Evolutionary conservation across 2,888 invertebrate genomes (phyloP), one percentile per base, ranked within the genome.

Genomic region (Nymphalis c-album): DNA sequence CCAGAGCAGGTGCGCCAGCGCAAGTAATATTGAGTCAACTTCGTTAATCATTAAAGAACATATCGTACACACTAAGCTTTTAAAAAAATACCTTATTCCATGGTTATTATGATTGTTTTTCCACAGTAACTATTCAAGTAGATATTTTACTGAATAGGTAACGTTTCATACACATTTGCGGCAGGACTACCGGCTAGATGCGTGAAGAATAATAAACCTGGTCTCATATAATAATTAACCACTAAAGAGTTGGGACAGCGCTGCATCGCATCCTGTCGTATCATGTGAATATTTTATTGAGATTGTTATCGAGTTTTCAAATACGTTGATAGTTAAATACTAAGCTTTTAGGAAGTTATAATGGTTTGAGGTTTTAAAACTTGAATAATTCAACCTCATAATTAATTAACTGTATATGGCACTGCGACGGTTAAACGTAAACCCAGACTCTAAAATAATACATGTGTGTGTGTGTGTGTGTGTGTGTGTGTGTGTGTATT

Each of bases 131-230:
- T 22, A 26, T 16, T 48, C 20, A n/a, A 4, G 10, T 22, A 40
- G 22, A 22, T 61, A 20, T 53, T 20, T 60, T 53, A 20, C 35
- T 60, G 22, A 16, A 46, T 47, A 20, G 31, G 47, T 18, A 20
- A 40, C 46, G 35, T 26, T 75, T 75, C 76, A 77, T 80, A 81
- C 78, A 78, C 78, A 77, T 66, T 61, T 55, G 65, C 77, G 75
- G 80, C 80, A 81, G 84, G 74, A 76, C 83, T 80, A 79, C 82
- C 76, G 80, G 70, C 75, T 76, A 78, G 80, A 85, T 85, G 82
- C 81, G 81, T 77, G 72, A 76, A 76, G 86, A 86, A 86, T 85
- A 85, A 82, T 79, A 85, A 85, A 81, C 77, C 76, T 74, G 75
- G 64, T 60, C 63, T 69, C 69, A 73, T 70, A 76, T 77, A 78